Conservation (phyloP, 1,140 invertebrate species). For the Pygmarrhopalites habei region DNA sequence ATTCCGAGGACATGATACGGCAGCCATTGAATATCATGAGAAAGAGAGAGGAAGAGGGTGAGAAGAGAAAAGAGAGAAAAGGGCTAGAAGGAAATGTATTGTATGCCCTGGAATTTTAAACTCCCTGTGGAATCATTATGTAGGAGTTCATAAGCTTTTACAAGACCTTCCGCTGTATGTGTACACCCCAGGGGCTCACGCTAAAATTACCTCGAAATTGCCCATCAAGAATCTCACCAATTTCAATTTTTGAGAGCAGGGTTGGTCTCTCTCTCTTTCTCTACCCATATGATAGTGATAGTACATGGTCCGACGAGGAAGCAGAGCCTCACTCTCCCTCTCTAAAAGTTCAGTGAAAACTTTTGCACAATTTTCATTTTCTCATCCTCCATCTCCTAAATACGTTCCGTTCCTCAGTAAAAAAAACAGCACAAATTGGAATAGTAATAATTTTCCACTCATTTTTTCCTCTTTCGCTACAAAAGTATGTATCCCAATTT, state of each 20-base stretch:
- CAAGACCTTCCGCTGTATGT: not conserved
- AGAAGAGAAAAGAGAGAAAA: not conserved
- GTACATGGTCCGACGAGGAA: not conserved
- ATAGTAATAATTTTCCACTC: too few relatives aligned
- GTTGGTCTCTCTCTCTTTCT: not conserved
- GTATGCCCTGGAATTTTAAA: not conserved
- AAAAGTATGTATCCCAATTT: too few relatives aligned
- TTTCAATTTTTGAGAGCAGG: not conserved
- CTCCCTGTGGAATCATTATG: constrained; percentile 10
- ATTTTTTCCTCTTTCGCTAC: too few relatives aligned
- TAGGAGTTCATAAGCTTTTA: not conserved
- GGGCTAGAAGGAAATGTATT: not conserved
- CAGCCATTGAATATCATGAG: not conserved
- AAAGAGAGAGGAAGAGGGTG: not conserved
- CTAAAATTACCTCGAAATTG: constrained; percentile 11
- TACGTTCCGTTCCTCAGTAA: too few relatives aligned
- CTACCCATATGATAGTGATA: not conserved
- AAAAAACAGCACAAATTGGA: too few relatives aligned
- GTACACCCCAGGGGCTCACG: not conserved
- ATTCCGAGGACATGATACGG: not conserved
- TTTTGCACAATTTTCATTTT: not conserved
- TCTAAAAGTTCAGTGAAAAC: not conserved
- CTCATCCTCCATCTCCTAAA: not conserved
- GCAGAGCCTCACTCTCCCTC: not conserved
- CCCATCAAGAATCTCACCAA: constrained; percentile 3